Percentiles rank a stretch among this genome's conserved stretches.
phyloP scores from a whole-genome alignment of 2,888 invertebrate species.

The Harmothoe impar region DNA sequence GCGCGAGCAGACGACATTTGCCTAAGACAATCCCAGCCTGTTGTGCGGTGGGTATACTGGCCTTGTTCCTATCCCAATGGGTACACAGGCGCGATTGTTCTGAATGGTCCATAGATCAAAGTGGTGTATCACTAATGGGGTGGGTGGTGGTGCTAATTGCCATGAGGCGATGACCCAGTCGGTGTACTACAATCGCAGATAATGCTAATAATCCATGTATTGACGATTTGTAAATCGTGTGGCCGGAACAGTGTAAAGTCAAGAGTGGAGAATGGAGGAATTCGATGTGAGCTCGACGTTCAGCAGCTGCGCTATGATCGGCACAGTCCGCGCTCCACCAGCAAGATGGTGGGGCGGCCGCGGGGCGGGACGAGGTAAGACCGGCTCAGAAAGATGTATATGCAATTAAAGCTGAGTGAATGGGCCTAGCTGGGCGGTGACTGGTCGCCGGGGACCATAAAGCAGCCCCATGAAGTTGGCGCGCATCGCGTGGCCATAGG shows the following conservation, averaged over 20 bases:
- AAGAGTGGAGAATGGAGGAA: too few relatives aligned
- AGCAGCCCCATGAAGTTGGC: conserved; percentile 52
- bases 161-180: too few relatives aligned
- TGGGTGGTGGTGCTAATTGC: neutral
- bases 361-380: conserved; percentile 38
- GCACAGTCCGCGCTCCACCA: neutral
- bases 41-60: neutral
- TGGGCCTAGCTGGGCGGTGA: conserved; percentile 57
- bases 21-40: neutral
- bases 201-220: too few relatives aligned
- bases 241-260: too few relatives aligned
- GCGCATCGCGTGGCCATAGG: conserved; percentile 41
- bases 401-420: conserved; percentile 61
- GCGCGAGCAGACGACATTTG: conserved; percentile 16
- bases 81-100: neutral
- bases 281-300: too few relatives aligned
- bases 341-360: conserved; percentile 52
- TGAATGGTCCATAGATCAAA: neutral
- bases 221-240: too few relatives aligned
- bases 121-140: neutral
- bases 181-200: too few relatives aligned
- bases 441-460: conserved; percentile 61
- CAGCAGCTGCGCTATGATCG: conserved; percentile 3
- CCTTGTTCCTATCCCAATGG: neutral
- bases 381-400: conserved; percentile 62